Base-by-base conservation (phyloP, 1,140 invertebrate species). In the Eupristina koningsbergeri region DNA sequence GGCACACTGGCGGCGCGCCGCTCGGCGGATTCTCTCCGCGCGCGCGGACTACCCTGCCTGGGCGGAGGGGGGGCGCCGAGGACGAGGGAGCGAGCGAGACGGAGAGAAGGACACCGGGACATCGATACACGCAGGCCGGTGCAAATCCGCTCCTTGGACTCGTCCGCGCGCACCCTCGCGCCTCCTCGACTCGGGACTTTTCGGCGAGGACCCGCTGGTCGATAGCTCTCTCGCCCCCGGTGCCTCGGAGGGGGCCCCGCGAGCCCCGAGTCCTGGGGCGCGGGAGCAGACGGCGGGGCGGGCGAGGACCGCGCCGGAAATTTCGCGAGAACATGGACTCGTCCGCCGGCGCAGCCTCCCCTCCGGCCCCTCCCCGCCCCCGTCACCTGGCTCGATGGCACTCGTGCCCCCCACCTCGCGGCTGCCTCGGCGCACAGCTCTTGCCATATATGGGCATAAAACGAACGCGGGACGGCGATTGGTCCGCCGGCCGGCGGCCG, bases 381-480 rank as follows among this genome's bases (percentile, higher is more conserved):
- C 11, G 67, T 31, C 80, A 22, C 19, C 53, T 26, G 17, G 9
- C 0, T 11, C 67, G 50, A 3, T 41, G 1, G n/a, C 85, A 36
- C 67, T 39, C 36, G 64, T 67, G 39, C 8, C 67, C 81, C 89
- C 90, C 91, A 92, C 92, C 91, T 91, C 92, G 58, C 3, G 6
- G 19, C 93, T 92, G 93, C 93, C 93, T 13, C 71, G 71, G 31
- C 80, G 71, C 67, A 50, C 71, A 41, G 71, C 94, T 94, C 81
- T 82, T 94, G 94, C 95, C 95, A 95, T 95, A 95, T 95, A 95
- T 95, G 95, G 95, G 94, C 94, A 95, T 95, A 94, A 95, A 95
- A 94, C 93, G 93, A 93, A 94, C 93, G 89, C 90, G 87, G 92
- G 84, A 84, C 88, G 90, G 89, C 91, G 93, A 95, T 96, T 96